Conservation (phyloP, 2,113 vertebrate species). For the Fregata magnificens region DNA sequence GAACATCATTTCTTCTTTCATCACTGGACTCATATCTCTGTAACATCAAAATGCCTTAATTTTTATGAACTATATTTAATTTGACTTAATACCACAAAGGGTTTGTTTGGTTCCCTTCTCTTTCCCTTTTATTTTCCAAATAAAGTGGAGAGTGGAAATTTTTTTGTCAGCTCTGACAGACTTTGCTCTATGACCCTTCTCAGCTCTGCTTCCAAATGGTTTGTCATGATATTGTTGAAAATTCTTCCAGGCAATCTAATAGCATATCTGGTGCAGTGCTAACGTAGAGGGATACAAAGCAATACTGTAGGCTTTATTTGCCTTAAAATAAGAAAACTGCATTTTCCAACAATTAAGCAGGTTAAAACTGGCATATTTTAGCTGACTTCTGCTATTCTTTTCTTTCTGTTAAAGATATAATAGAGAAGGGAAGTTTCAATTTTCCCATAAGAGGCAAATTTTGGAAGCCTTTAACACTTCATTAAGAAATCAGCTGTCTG, state of each 20-base stretch:
- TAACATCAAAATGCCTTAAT: constrained; percentile 66
- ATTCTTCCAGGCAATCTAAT: not conserved
- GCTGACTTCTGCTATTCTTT: not conserved
- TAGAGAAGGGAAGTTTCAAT: not conserved
- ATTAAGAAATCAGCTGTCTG: constrained; percentile 22
- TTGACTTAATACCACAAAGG: not conserved
- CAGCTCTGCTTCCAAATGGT: constrained; percentile 15
- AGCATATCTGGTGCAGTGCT: not conserved
- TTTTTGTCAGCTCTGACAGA: constrained; percentile 17
- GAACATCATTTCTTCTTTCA: constrained; percentile 11
- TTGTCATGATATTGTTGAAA: constrained; percentile 12
- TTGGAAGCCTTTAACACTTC: constrained; percentile 53
- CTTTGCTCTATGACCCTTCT: constrained; percentile 28
- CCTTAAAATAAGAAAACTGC: constrained; percentile 6
- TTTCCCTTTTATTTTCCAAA: constrained; percentile 24
- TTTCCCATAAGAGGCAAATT: constrained; percentile 13
- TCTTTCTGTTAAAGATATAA: not conserved
- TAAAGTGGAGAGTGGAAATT: constrained; percentile 19
- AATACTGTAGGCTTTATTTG: not conserved
- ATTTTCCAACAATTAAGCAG: constrained; percentile 22
- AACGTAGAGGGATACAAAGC: not conserved
- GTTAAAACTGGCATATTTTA: constrained; percentile 20
- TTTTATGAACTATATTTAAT: constrained; percentile 57
- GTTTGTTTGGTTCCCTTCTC: constrained; percentile 20
- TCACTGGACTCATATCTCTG: not conserved